A percentile compares a stretch with the other conserved stretches of the same genome.
Conservation (phyloP, 1,140 invertebrate species). For the Gyrodactylus bullatarudis region DNA sequence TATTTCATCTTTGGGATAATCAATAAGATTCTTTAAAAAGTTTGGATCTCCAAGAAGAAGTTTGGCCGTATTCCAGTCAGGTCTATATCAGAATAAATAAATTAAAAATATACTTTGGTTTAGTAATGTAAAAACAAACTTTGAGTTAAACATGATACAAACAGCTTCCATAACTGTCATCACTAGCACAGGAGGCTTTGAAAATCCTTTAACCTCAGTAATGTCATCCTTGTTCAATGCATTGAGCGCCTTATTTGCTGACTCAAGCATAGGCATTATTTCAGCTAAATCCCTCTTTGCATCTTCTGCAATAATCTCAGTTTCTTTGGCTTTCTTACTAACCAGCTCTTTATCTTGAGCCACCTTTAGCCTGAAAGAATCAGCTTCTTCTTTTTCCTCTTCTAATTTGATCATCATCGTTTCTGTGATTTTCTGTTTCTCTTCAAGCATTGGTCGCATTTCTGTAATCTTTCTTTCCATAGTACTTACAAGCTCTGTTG, state of each 20-base stretch:
- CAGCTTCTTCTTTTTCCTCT: slow-evolving; percentile 18
- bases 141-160: slow-evolving; percentile 39
- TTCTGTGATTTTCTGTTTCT: slow-evolving; percentile 18
- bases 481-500: slow-evolving; percentile 19
- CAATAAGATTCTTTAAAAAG: slow-evolving; percentile 17
- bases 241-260: slow-evolving; percentile 38
- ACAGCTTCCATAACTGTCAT: slow-evolving; percentile 40
- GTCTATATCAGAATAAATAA: slow-evolving; percentile 10
- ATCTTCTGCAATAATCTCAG: slow-evolving; percentile 20
- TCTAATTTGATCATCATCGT: slow-evolving; percentile 19
- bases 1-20: slow-evolving; percentile 39
- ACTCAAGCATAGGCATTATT: slow-evolving; percentile 43
- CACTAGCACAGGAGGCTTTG: slow-evolving; percentile 27
- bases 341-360: slow-evolving; percentile 20
- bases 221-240: slow-evolving; percentile 54
- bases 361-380: slow-evolving; percentile 13
- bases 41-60: slow-evolving; percentile 16
- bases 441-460: slow-evolving; percentile 19
- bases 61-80: slow-evolving; percentile 20
- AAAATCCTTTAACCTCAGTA: slow-evolving; percentile 48
- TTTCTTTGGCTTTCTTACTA: slow-evolving; percentile 21
- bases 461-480: slow-evolving; percentile 21
- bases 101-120: not conserved
- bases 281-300: slow-evolving; percentile 33
- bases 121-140: slow-evolving; percentile 32